Conservation (phyloP, 2,113 vertebrate genomes). For the Poicephalus meyeri region DNA sequence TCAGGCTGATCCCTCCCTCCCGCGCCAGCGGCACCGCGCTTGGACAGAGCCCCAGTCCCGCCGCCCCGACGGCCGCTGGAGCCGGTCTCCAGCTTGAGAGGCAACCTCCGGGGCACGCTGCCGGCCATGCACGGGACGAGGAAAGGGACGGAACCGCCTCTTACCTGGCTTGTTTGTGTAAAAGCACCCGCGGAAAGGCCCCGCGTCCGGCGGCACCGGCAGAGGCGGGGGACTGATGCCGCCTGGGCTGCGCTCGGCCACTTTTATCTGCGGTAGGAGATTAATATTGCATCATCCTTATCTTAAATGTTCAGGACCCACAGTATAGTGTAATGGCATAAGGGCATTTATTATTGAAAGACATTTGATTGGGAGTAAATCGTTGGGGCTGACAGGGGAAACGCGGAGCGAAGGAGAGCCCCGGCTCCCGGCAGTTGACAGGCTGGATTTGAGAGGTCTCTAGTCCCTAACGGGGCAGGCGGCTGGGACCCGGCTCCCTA, state of each 20-base stretch:
- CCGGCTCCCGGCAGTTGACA: not conserved
- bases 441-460: not conserved
- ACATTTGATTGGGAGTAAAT: conserved; percentile 74
- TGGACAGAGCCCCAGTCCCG: not conserved
- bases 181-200: not conserved
- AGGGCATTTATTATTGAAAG: conserved; percentile 88
- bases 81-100: not conserved
- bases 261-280: conserved; percentile 79
- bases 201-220: not conserved
- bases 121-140: not conserved
- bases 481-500: not conserved
- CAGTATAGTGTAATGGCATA: conserved; percentile 80
- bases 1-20: not conserved
- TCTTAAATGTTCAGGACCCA: conserved; percentile 87
- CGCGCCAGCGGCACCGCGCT: not conserved
- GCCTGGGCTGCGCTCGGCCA: conserved; percentile 61
- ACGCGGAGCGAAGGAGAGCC: not conserved
- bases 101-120: not conserved
- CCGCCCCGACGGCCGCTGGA: not conserved
- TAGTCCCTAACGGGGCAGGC: not conserved
- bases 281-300: conserved; percentile 88
- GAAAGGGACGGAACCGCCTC: not conserved
- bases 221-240: conserved; percentile 23
- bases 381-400: conserved; percentile 7
- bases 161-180: not conserved